A percentile compares a stretch with the other conserved stretches of the same genome.
Conservation (phyloP, 2,888 invertebrate species). For the Spodoptera littoralis region DNA sequence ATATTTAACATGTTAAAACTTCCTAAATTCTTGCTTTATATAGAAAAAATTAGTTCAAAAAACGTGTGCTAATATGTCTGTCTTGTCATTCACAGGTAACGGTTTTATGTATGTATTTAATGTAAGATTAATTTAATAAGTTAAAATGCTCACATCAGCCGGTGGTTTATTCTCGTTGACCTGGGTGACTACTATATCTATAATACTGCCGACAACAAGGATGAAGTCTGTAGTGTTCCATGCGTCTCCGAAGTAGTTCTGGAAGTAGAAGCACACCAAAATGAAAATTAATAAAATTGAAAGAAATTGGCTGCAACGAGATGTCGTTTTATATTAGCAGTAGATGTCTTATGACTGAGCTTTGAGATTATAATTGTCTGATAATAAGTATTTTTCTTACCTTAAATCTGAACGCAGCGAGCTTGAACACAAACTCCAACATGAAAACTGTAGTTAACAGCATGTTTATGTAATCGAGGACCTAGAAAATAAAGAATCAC, state of each 20-base stretch:
- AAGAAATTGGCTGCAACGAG: too few species aligned
- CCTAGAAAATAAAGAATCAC: conserved; percentile 68
- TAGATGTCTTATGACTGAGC: too few species aligned
- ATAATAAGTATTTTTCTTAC: conserved; percentile 80
- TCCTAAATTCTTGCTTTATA: too few species aligned
- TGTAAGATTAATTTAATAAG: too few species aligned
- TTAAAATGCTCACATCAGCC: conserved; percentile 8
- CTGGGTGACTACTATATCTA: conserved; percentile 98
- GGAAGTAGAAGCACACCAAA: conserved; percentile 54
- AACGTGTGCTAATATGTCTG: too few species aligned
- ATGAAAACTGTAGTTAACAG: conserved; percentile 99
- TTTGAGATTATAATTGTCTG: too few species aligned
- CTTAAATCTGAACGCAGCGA: conserved; percentile 99
- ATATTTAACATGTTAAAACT: too few species aligned
- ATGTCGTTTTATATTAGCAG: too few species aligned
- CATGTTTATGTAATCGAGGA: conserved; percentile 98
- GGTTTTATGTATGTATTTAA: too few species aligned
- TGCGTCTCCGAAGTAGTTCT: conserved; percentile 99
- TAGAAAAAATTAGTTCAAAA: too few species aligned
- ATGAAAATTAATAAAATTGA: too few species aligned
- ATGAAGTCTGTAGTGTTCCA: conserved; percentile 99
- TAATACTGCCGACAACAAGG: conserved; percentile 98
- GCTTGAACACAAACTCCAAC: conserved; percentile 98
- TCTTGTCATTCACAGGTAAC: too few species aligned
- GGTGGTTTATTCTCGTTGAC: conserved; percentile 91